Evolutionary conservation across 2,888 invertebrate species (phyloP).

Genomic region (Brenthis hecate): DNA sequence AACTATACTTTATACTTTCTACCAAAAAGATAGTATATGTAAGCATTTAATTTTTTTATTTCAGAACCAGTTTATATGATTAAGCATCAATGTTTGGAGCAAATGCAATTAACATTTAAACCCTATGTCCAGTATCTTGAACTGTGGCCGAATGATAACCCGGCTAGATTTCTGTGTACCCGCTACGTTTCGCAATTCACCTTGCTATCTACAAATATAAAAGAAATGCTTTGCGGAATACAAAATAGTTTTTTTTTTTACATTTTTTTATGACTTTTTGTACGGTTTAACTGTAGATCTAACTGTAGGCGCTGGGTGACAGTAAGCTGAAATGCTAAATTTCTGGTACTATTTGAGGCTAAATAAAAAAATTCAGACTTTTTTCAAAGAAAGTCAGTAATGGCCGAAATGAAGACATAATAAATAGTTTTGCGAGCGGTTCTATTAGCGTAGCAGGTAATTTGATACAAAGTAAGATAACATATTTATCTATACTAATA

Average conservation of each 20-base stretch:
- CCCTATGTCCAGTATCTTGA: constrained; percentile 28
- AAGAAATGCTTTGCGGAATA: constrained; percentile 17
- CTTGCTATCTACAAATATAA: constrained; percentile 25
- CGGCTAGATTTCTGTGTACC: constrained; percentile 31
- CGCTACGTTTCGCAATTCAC: constrained; percentile 27
- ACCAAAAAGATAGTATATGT: neutral
- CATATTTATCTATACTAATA: no score
- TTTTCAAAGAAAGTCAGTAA: no score
- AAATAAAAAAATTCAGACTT: no score
- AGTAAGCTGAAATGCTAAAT: neutral
- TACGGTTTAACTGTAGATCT: constrained; percentile 16
- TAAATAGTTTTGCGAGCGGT: no score
- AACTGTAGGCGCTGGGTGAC: constrained; percentile 15
- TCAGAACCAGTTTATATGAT: constrained; percentile 5
- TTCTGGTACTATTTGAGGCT: neutral
- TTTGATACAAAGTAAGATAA: no score
- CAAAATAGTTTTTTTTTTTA: constrained; percentile 11
- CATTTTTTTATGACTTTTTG: constrained; percentile 7
- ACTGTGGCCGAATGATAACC: constrained; percentile 30
- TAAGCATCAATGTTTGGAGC: constrained; percentile 12
- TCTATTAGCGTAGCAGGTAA: no score
- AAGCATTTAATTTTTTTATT: neutral
- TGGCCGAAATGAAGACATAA: no score
- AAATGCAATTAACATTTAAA: constrained; percentile 29
- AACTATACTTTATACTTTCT: no score